A percentile compares a stretch with the other conserved stretches of the same genome.
These are phyloP conservation scores for Girardia tigrina DNA, from an alignment of 2,888 invertebrate species.

Conservation along the genomic window DNA sequence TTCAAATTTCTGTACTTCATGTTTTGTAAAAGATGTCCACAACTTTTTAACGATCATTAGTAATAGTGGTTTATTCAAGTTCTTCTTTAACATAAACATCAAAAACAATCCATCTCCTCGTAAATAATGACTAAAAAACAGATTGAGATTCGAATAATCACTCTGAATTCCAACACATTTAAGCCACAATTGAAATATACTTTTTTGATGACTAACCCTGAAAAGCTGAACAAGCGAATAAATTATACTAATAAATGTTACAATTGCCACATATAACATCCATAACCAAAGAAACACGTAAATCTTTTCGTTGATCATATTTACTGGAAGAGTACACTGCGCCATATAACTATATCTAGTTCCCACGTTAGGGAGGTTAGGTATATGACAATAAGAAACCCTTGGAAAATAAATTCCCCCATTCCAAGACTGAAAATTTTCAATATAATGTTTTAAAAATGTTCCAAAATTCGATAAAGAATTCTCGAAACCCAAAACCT, in stretches of 20 bases:
- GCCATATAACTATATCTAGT: neutral
- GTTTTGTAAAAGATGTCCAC: neutral
- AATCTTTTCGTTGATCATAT: neutral
- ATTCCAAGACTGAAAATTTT: neutral
- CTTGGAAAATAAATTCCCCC: neutral
- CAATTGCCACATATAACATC: neutral
- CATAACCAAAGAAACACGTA: neutral
- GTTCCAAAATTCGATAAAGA: neutral
- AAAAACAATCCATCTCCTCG: neutral
- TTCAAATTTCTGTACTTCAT: too few relatives aligned
- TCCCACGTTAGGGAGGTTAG: neutral
- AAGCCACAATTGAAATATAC: too few relatives aligned
- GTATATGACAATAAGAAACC: neutral
- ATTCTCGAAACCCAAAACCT: neutral
- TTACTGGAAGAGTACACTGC: neutral
- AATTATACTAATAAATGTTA: neutral
- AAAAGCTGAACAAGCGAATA: neutral
- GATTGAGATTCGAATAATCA: too few relatives aligned
- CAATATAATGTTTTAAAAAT: neutral
- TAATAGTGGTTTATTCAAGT: neutral
- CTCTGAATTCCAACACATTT: too few relatives aligned
- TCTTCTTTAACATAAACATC: neutral
- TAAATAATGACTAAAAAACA: neutral
- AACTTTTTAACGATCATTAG: neutral
- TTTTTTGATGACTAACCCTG: too few relatives aligned